Evolutionary conservation across 2,797 vertebrate genomes (phyloP).

Genomic region (Pangasius djambal): DNA sequence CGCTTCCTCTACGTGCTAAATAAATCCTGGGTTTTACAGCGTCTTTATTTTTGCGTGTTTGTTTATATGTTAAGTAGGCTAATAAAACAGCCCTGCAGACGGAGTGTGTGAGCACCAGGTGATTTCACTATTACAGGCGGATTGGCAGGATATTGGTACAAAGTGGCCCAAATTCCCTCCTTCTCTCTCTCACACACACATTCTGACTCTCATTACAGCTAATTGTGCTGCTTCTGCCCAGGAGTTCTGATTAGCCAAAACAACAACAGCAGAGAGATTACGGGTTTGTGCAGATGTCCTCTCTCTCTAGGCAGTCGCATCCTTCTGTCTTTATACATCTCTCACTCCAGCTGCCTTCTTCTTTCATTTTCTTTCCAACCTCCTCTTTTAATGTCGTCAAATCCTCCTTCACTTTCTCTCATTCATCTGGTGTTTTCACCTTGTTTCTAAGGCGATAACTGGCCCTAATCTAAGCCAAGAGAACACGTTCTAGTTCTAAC

Average conservation of each 20-base stretch:
- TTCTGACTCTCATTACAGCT: conserved; percentile 26
- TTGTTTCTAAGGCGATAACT: neutral
- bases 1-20: neutral
- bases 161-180: conserved; percentile 8
- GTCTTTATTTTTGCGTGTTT: neutral
- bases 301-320: conserved; percentile 25
- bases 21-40: neutral
- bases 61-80: neutral
- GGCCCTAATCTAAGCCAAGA: neutral
- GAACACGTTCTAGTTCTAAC: neutral
- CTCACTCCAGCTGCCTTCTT: conserved; percentile 9
- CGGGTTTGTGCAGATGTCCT: conserved; percentile 41
- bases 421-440: neutral
- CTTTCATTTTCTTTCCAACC: neutral
- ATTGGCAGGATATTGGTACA: conserved; percentile 31
- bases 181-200: neutral
- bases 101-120: conserved; percentile 30
- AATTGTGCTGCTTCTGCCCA: conserved; percentile 50
- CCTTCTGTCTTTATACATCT: conserved; percentile 20
- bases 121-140: neutral
- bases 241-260: conserved; percentile 59
- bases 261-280: conserved; percentile 54
- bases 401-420: neutral
- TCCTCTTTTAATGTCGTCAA: neutral
- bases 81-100: conserved; percentile 41